Conservation (phyloP, 2,113 vertebrate genomes). For the Xiphias gladius region DNA sequence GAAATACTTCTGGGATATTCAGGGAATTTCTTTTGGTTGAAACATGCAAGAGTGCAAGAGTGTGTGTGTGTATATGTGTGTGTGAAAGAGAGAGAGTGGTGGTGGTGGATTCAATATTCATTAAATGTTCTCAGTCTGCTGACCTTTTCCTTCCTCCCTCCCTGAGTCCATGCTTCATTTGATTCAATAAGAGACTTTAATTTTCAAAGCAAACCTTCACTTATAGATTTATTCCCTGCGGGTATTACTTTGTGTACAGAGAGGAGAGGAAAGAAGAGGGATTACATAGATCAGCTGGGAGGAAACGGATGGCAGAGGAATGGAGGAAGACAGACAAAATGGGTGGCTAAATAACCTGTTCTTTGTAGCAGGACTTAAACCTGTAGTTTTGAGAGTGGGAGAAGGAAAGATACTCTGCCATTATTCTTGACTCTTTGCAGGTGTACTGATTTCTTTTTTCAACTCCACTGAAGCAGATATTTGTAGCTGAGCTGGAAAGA, state of each 20-base stretch:
- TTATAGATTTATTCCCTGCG: conserved; percentile 64
- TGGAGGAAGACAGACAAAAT: conserved; percentile 25
- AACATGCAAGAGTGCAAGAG: conserved; percentile 2
- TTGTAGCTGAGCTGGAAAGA: neutral
- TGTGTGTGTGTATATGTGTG: conserved; percentile 1
- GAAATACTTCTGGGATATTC: neutral
- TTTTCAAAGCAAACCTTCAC: conserved; percentile 73
- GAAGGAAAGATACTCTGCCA: conserved; percentile 1
- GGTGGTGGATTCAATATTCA: conserved; percentile 71
- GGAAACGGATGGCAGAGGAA: conserved; percentile 7
- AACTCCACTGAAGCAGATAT: conserved; percentile 4
- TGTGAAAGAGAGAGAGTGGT: neutral
- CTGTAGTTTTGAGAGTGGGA: neutral
- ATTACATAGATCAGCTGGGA: conserved; percentile 37
- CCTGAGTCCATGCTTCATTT: conserved; percentile 69
- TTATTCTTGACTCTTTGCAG: neutral
- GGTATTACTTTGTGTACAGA: conserved; percentile 56
- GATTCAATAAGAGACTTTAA: conserved; percentile 76
- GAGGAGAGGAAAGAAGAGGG: conserved; percentile 16
- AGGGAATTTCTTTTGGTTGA: neutral
- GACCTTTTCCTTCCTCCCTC: conserved; percentile 71
- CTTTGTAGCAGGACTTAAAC: neutral
- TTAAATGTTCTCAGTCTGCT: conserved; percentile 74
- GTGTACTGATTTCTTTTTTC: neutral
- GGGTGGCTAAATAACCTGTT: conserved; percentile 4